Percentiles rank a stretch among this genome's conserved stretches.
Evolutionary conservation across 2,888 invertebrate genomes (phyloP).

Genomic region (Linnaemya vulpina): DNA sequence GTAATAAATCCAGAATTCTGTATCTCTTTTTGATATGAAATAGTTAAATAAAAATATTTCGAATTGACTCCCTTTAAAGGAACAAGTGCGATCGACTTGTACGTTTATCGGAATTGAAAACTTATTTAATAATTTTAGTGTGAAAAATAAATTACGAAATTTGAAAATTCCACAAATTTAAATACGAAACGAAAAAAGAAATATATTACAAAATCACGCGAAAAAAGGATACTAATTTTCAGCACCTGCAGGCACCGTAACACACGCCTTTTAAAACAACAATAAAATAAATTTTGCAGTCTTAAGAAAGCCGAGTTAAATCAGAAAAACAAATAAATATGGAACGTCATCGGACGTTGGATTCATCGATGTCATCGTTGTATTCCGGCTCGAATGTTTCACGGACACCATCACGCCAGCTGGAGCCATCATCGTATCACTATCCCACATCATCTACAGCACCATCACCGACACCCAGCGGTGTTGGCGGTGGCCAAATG

Average conservation of each 20-base stretch:
- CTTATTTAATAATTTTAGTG: not conserved
- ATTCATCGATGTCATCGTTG: conserved; percentile 82
- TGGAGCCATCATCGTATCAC: conserved; percentile 76
- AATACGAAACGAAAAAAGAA: conserved; percentile 44
- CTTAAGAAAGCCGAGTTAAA: conserved; percentile 25
- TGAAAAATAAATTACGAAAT: conserved; percentile 9
- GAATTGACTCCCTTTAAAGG: too few species aligned
- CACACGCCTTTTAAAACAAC: conserved; percentile 44
- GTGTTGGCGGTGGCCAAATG: conserved; percentile 51
- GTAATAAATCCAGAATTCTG: too few species aligned
- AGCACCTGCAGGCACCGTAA: not conserved
- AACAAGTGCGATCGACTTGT: too few species aligned
- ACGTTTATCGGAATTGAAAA: not conserved
- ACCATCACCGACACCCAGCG: conserved; percentile 79
- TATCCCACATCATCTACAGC: conserved; percentile 79
- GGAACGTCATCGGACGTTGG: conserved; percentile 79
- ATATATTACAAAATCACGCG: conserved; percentile 17
- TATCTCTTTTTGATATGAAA: too few species aligned
- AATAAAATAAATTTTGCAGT: conserved; percentile 21
- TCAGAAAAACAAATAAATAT: conserved; percentile 40
- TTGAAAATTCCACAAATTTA: conserved; percentile 14
- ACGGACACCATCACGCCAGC: conserved; percentile 75
- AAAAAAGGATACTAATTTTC: conserved; percentile 15
- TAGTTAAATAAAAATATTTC: too few species aligned
- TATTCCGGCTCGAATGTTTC: conserved; percentile 79